phyloP scores from a whole-genome alignment of 2,797 vertebrate species.

The Galagoides demidoff region DNA sequence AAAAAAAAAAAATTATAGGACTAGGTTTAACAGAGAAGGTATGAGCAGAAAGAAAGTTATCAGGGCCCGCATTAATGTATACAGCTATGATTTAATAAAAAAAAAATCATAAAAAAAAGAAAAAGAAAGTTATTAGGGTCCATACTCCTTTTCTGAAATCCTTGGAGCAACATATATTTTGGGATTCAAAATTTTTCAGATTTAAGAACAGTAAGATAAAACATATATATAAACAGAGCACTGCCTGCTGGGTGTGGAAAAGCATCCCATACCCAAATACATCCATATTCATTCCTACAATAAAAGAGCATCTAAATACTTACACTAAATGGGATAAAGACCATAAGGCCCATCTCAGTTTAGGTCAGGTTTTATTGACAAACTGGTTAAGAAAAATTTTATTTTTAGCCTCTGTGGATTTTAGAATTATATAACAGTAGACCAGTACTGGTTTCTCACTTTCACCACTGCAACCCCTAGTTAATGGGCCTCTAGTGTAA shows the following conservation, averaged over 20 bases:
- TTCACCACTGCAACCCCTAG: no score
- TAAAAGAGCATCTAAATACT: neutral
- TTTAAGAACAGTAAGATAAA: neutral
- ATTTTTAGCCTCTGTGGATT: neutral
- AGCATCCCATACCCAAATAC: neutral
- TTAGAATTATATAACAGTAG: neutral
- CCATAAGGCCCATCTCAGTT: neutral
- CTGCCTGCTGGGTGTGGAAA: neutral
- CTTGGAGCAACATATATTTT: neutral
- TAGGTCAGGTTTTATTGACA: neutral
- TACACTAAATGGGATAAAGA: neutral
- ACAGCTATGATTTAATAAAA: no score
- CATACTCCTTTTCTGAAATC: neutral
- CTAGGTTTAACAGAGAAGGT: neutral
- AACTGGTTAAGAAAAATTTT: neutral
- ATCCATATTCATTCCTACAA: neutral
- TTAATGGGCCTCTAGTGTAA: neutral
- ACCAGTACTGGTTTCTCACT: neutral
- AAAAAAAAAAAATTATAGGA: neutral
- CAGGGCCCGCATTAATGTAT: neutral
- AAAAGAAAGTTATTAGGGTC: neutral
- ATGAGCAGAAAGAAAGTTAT: neutral
- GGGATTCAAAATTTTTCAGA: slow-evolving; percentile 34
- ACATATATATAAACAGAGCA: neutral
- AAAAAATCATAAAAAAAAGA: no score